phyloP scores from a whole-genome alignment of 2,797 vertebrate genomes.

The Sebastes hubbsi region DNA sequence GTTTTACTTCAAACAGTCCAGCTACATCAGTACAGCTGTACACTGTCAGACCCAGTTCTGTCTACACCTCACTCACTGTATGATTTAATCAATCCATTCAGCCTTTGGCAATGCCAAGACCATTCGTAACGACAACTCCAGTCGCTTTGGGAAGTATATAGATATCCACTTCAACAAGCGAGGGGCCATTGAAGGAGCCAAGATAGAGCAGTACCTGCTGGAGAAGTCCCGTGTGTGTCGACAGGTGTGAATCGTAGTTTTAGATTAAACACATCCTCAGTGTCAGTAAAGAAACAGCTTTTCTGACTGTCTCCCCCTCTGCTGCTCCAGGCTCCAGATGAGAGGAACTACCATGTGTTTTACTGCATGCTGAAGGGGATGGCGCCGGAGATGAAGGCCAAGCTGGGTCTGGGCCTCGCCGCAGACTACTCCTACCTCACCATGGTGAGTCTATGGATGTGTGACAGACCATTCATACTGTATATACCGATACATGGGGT shows the following conservation, averaged over 20 bases:
- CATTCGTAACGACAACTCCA: conserved; percentile 97
- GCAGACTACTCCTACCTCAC: conserved; percentile 93
- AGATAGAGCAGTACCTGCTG: conserved; percentile 97
- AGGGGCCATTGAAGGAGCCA: conserved; percentile 95
- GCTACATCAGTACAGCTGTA: background rate
- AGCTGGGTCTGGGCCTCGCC: conserved; percentile 91
- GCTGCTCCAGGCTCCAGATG: conserved; percentile 86
- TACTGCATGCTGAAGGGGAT: conserved; percentile 97
- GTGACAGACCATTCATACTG: background rate
- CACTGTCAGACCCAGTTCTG: background rate
- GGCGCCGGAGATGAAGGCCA: conserved; percentile 90
- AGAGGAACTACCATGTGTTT: conserved; percentile 98
- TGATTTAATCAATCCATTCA: conserved; percentile 44
- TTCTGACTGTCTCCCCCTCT: background rate
- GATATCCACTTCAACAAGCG: conserved; percentile 98
- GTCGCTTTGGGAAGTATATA: conserved; percentile 96
- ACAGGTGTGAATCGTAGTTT: conserved; percentile 82
- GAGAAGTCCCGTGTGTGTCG: conserved; percentile 97
- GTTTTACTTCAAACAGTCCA: background rate
- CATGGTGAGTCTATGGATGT: conserved; percentile 82
- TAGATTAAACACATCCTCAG: background rate
- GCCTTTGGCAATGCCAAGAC: conserved; percentile 98
- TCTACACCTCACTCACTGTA: background rate
- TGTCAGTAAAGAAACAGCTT: background rate
- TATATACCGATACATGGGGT: background rate